Percentiles rank a stretch among this genome's conserved stretches.
phyloP scores from a whole-genome alignment of 2,113 vertebrate species.

The Lontra canadensis region DNA sequence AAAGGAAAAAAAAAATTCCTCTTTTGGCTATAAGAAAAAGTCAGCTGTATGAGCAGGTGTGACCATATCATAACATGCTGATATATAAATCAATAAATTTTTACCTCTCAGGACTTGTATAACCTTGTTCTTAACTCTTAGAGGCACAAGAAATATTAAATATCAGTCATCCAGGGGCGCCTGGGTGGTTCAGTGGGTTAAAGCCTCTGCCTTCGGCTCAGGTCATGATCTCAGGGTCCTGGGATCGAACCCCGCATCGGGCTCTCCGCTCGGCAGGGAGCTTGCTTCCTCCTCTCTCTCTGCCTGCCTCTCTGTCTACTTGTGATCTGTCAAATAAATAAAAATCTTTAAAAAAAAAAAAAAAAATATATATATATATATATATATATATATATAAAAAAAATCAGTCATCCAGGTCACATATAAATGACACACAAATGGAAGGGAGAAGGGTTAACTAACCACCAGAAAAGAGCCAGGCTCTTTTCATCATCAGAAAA shows the following conservation, averaged over 20 bases:
- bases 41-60: slow-evolving; percentile 82
- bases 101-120: slow-evolving; percentile 83
- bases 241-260: too few relatives aligned
- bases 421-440: neutral
- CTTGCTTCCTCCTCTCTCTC: too few relatives aligned
- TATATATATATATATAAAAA: neutral
- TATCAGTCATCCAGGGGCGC: neutral
- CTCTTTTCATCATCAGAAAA: neutral
- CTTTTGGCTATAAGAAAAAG: slow-evolving; percentile 84
- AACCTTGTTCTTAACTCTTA: slow-evolving; percentile 66
- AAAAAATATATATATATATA: too few relatives aligned
- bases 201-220: too few relatives aligned
- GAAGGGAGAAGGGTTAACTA: neutral
- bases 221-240: too few relatives aligned
- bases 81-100: slow-evolving; percentile 84
- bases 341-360: too few relatives aligned
- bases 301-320: too few relatives aligned
- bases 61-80: slow-evolving; percentile 84
- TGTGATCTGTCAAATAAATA: too few relatives aligned
- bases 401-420: neutral
- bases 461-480: neutral
- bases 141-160: neutral
- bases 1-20: slow-evolving; percentile 77
- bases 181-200: too few relatives aligned
- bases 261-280: too few relatives aligned